Base-by-base conservation (phyloP, 2,888 invertebrate genomes). In the Coecobrya sp. region DNA sequence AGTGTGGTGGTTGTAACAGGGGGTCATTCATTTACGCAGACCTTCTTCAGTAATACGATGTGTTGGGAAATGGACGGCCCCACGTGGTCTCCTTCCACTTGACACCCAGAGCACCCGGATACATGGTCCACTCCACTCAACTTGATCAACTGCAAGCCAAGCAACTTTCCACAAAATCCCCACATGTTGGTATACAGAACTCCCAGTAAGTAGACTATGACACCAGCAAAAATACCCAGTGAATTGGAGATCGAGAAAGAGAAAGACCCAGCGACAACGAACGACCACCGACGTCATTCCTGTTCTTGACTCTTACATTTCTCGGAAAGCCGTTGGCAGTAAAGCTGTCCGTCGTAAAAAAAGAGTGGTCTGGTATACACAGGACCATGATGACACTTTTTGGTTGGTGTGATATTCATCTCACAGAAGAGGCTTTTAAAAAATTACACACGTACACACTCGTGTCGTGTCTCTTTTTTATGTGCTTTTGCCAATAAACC, bases 251-350 rank as follows among this genome's bases (percentile, higher is more conserved):
- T 2, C 36, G 36, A 36, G 36, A 36, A 36, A 73, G 22, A 73
- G 8, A 27, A 8, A 70, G 36, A 1, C 30, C 70, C 27, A 27
- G 16, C 22, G 22, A 7, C n/a, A 49, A 0, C 45, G 19, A 59
- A 19, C 52, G 55, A 81, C 55, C 22, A 25, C 52, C 36, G 84
- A 90, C 89, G 89, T 90, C 89, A 90, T 49, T 27, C 16, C 62
- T 19, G 89, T 84, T 90, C 89, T 90, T 90, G 89, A 85, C 89
- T 90, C 89, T 89, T 42, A 19, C 79, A 76, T 76, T 88, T 88
- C 88, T 65, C 81, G 42, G 88, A 79, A 88, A n/a, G 79, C 49
- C 49, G 73, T 30, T 86, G 79, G 79, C 88, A 65, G 70, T 45
- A 73, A 42, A 73, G 19, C n/a, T n/a, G 36, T 7, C 36, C 36